Evolutionary conservation across 1,140 invertebrate genomes (phyloP), one percentile per base, ranked within the genome.

Genomic region (Zaprionus nigranus): DNA sequence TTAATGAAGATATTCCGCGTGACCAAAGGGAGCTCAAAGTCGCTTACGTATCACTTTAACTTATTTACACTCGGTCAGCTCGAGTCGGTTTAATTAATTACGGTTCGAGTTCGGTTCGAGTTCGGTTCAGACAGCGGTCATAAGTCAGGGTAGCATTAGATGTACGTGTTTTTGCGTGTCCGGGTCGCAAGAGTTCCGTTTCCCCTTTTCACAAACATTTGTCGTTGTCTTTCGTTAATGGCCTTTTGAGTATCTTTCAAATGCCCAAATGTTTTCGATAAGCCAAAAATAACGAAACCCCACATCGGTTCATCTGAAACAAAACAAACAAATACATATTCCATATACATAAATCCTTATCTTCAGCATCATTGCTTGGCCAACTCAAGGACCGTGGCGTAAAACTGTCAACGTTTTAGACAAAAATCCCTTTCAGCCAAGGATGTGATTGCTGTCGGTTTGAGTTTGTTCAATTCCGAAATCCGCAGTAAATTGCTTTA

Each of bases 401-500:
- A 78, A 83, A 78, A 78, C 82, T 74, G 69, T 74, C 79, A 82
- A 77, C 66, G 51, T 70, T 70, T 64, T 51, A 24, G 46, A 24
- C 9, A 20, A 24, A 51, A 72, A 72, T 74, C 60, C 71, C 40
- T 76, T 79, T 62, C 13, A 38, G 6, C 56, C 43, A 64, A 62
- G 30, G 51, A 46, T 38, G 43, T 15, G 17, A 13, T 64, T 64
- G 59, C 54, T 40, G 69, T 68, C 58, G 24, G 43, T 20, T 68
- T 75, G 70, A 51, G 40, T 70, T 65, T 56, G 34, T 26, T 57
- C 61, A 36, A 53, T 71, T 54, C 64, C 12, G 34, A 66, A 87
- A 87, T 87, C 71, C 68, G 40, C 51, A 70, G 74, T 77, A 87
- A 87, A 86, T 87, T 70, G 83, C 79, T 82, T 79, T 82, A 82